A percentile compares a stretch with the other conserved stretches of the same genome.
phyloP scores from a whole-genome alignment of 2,888 invertebrate species.

The Argynnis bischoffii region DNA sequence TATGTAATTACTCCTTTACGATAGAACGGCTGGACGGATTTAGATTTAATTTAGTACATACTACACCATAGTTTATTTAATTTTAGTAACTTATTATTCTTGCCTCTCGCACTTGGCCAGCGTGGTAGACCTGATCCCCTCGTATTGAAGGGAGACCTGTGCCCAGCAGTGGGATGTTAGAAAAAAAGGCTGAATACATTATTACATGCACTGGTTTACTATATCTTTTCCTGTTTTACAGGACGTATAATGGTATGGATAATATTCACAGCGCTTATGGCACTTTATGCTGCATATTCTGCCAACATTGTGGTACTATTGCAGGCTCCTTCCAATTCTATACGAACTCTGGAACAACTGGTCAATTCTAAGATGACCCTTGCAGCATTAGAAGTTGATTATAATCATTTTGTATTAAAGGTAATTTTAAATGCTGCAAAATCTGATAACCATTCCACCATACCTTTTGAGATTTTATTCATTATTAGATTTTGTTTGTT shows the following conservation, averaged over 20 bases:
- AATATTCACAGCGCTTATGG: slow-evolving; percentile 70
- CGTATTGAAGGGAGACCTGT: background rate
- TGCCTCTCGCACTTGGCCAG: too few relatives aligned
- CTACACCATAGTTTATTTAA: too few relatives aligned
- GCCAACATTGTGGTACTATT: slow-evolving; percentile 86
- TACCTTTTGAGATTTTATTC: too few relatives aligned
- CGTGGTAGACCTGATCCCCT: too few relatives aligned
- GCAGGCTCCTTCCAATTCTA: slow-evolving; percentile 83
- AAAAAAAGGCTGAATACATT: too few relatives aligned
- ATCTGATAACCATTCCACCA: too few relatives aligned
- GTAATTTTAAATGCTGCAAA: slow-evolving; percentile 53
- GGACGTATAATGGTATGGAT: slow-evolving; percentile 64
- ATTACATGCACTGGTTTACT: too few relatives aligned
- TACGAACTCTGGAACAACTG: slow-evolving; percentile 80
- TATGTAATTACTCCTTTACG: too few relatives aligned
- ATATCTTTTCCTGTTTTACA: slow-evolving; percentile 38
- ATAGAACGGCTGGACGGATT: too few relatives aligned
- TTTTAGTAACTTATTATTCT: too few relatives aligned
- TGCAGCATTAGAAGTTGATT: slow-evolving; percentile 83
- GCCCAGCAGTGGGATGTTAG: background rate
- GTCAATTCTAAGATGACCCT: slow-evolving; percentile 81
- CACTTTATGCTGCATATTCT: slow-evolving; percentile 85
- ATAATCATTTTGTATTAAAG: slow-evolving; percentile 82
- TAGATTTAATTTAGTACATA: too few relatives aligned
- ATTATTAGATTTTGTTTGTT: too few relatives aligned